Conservation (phyloP, 2,797 vertebrate genomes). For the Smutsia gigantea region DNA sequence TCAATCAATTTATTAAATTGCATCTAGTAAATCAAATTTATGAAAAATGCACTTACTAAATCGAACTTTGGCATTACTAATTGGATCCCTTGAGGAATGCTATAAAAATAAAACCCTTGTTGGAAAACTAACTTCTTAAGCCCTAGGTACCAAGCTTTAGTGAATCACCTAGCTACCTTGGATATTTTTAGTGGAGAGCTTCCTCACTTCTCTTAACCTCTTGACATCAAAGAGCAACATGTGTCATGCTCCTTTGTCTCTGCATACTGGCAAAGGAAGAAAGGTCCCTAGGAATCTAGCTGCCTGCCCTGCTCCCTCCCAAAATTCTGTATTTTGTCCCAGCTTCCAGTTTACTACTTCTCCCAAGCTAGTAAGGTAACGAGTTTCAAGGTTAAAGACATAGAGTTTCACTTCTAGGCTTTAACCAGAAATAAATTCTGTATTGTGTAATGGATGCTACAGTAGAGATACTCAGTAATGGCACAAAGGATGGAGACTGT, state of each 20-base stretch:
- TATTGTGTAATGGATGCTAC: not conserved
- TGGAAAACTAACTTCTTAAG: constrained; percentile 20
- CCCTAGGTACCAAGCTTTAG: not conserved
- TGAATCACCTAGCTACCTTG: not conserved
- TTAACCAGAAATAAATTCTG: not conserved
- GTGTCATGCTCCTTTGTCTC: not conserved
- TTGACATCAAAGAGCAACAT: not conserved
- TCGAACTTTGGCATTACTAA: constrained; percentile 24
- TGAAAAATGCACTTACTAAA: not conserved
- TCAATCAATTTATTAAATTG: too few relatives aligned
- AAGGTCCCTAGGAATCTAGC: not conserved
- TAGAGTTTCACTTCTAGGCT: not conserved
- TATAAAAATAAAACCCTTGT: constrained; percentile 24
- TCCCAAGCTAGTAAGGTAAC: not conserved
- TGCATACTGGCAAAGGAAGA: not conserved
- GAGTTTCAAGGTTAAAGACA: not conserved
- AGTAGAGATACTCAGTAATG: not conserved
- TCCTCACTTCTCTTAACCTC: not conserved
- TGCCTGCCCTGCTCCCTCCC: not conserved
- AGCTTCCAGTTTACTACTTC: not conserved
- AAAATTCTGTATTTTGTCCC: constrained; percentile 16
- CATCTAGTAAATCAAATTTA: too few relatives aligned
- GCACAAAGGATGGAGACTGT: not conserved
- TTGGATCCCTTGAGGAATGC: constrained; percentile 17
- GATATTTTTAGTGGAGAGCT: not conserved